Percentiles rank a stretch among this genome's conserved stretches.
These are phyloP conservation scores for Acanthoscelides obtectus DNA, from an alignment of 2,888 invertebrate genomes.

Conservation along the genomic window DNA sequence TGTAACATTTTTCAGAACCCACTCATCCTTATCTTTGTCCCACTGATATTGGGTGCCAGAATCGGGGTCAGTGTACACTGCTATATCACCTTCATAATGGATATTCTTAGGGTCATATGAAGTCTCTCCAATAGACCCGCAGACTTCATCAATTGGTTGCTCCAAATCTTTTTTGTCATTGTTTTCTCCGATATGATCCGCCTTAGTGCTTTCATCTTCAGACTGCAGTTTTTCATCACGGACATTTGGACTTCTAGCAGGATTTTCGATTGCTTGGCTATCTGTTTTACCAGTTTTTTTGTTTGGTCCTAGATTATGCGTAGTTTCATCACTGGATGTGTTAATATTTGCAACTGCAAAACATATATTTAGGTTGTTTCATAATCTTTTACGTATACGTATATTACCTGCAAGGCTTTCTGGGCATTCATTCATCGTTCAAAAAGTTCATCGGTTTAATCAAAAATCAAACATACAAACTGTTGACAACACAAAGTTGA, in stretches of 20 bases:
- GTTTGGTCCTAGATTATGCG: neutral
- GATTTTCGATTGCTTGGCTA: neutral
- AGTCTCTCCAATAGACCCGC: neutral
- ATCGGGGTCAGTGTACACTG: slow-evolving; percentile 70
- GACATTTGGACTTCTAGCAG: neutral
- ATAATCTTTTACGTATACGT: neutral
- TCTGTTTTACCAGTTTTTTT: neutral
- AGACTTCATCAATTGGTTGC: neutral
- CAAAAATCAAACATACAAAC: too few relatives aligned
- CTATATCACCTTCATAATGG: slow-evolving; percentile 64
- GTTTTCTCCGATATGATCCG: neutral
- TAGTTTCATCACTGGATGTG: too few relatives aligned
- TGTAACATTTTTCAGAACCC: slow-evolving; percentile 47
- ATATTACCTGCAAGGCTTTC: neutral
- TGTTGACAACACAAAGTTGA: too few relatives aligned
- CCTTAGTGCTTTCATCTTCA: neutral
- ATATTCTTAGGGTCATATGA: slow-evolving; percentile 50
- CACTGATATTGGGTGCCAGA: slow-evolving; percentile 64
- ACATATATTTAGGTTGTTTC: neutral
- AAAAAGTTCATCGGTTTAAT: too few relatives aligned
- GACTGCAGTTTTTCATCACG: neutral
- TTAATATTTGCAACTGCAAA: too few relatives aligned
- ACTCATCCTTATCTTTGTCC: slow-evolving; percentile 57
- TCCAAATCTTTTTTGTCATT: neutral
- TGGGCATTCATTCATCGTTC: neutral